Evolutionary conservation across 2,888 invertebrate species (phyloP), one percentile per base, ranked within the genome.

Genomic region (Andrena hattorfiana): DNA sequence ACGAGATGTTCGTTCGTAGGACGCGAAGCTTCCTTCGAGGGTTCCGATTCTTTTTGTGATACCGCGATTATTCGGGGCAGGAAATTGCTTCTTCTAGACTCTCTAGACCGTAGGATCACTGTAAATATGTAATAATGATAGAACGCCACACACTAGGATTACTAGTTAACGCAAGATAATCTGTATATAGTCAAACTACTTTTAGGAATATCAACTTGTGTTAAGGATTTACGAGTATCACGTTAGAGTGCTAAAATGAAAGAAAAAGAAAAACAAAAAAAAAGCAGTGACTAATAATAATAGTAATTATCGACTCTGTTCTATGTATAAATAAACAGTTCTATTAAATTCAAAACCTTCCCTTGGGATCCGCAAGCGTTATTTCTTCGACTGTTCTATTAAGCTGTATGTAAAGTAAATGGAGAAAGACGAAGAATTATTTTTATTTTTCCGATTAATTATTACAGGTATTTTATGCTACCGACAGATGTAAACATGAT

Each of bases 121-220:
- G 85, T 89, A 89, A 85, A 89, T 89, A 88, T 86, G 83, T 89
- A 89, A 89, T 77, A 85, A 89, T 87, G 59, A 74, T 85, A 79
- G 72, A 48, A 73, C 28, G 77, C 72, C 68, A 81, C 82, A 59
- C 83, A 85, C 74, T 86, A 79, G 68, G 28, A 84, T 86, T 84
- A 79, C 81, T 83, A 84, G 85, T 79, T 73, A 71, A 84, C 82
- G 85, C 83, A 82, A 85, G 71, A 81, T 78, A 74, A 90, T 87
- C 85, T 90, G 86, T 90, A 89, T 69, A 89, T 89, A 88, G 80
- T 81, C 83, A 86, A 77, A 86, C 82, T 87, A 87, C 85, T 84
- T 89, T 85, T 85, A 89, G 71, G 81, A 78, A 73, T 82, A 67
- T 85, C 81, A 69, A 85, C 83, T 88, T 88, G 72, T 79, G 77